These are phyloP conservation scores for Harlomillsia oculata DNA, from an alignment of 1,140 invertebrate genomes.

Conservation along the genomic window DNA sequence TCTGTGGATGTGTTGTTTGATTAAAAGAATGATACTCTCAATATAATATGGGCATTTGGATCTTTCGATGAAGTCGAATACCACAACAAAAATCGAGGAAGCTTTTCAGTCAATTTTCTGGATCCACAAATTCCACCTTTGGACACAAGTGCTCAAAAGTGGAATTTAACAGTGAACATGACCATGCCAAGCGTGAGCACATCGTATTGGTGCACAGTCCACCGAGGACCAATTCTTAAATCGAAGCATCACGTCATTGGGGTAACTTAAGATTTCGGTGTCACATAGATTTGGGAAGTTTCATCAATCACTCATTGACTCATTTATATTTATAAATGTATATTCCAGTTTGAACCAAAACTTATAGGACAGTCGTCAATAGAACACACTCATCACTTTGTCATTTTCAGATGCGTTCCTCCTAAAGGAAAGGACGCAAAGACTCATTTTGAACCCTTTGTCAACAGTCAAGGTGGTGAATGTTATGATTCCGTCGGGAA, in stretches of 20 bases:
- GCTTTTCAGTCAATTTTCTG: background rate
- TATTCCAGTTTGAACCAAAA: too few species aligned
- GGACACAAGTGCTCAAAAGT: background rate
- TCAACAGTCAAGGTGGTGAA: background rate
- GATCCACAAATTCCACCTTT: slow-evolving; percentile 1
- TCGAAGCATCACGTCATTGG: slow-evolving; percentile 14
- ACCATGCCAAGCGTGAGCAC: slow-evolving; percentile 7
- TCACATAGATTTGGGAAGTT: background rate
- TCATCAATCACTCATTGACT: background rate
- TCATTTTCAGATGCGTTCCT: slow-evolving; percentile 2
- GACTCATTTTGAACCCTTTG: background rate
- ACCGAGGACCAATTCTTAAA: slow-evolving; percentile 8
- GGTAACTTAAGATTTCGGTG: background rate
- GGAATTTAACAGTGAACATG: slow-evolving; percentile 9
- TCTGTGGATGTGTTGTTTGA: too few species aligned
- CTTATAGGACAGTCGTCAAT: background rate
- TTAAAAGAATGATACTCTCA: slow-evolving; percentile 12
- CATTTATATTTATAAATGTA: slow-evolving; percentile 3
- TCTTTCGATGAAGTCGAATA: slow-evolving; percentile 3
- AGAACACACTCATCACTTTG: slow-evolving; percentile 12
- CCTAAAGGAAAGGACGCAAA: background rate
- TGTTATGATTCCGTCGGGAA: background rate
- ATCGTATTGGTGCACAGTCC: slow-evolving; percentile 24
- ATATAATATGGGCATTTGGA: slow-evolving; percentile 13
- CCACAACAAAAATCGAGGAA: background rate